Percentiles rank a stretch among this genome's conserved stretches.
phyloP scores from a whole-genome alignment of 2,888 invertebrate species.

The Mythimna pallens region DNA sequence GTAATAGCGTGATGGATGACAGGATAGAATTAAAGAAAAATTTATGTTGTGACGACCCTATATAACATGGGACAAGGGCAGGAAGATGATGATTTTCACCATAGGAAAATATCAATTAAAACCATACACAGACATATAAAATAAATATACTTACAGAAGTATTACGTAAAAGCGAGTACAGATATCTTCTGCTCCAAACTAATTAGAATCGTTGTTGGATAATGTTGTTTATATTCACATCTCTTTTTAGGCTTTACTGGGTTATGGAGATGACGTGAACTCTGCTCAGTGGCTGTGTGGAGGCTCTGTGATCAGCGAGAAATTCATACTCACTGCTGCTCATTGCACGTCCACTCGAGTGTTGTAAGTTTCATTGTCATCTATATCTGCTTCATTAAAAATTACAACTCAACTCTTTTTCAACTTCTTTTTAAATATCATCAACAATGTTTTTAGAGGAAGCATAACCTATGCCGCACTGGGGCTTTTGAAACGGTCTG shows the following conservation, averaged over 20 bases:
- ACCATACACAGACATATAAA: too few relatives aligned
- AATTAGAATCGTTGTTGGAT: background rate
- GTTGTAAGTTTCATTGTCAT: conserved; percentile 60
- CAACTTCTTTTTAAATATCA: conserved; percentile 6
- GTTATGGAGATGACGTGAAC: conserved; percentile 64
- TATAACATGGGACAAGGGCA: too few relatives aligned
- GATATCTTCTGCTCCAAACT: background rate
- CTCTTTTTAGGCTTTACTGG: conserved; percentile 70
- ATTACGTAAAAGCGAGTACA: too few relatives aligned
- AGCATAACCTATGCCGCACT: conserved; percentile 54
- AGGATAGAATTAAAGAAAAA: too few relatives aligned
- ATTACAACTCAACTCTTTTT: too few relatives aligned
- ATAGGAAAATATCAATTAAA: too few relatives aligned
- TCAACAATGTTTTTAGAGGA: conserved; percentile 47
- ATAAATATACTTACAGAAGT: too few relatives aligned
- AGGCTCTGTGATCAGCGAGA: conserved; percentile 75
- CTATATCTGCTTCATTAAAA: background rate
- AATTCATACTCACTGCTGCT: conserved; percentile 76
- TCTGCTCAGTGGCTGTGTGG: conserved; percentile 72
- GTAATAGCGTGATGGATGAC: too few relatives aligned
- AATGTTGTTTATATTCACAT: background rate
- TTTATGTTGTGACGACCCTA: too few relatives aligned
- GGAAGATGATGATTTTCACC: too few relatives aligned
- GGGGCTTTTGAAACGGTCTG: conserved; percentile 50
- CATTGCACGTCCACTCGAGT: conserved; percentile 71